Conservation (phyloP, 2,888 invertebrate species). For the Hylaea fasciaria region DNA sequence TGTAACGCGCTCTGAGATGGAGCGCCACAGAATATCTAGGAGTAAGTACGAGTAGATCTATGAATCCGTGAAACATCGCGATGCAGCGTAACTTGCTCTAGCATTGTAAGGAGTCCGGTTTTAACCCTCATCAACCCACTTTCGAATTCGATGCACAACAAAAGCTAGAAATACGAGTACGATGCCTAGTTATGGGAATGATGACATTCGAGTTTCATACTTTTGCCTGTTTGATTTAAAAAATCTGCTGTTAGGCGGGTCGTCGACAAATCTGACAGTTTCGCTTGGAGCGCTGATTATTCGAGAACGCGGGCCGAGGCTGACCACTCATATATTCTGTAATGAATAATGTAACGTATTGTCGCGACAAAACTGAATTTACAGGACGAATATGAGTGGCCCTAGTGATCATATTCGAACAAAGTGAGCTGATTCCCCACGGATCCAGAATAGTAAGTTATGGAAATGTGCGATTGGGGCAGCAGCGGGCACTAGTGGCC, state of each 20-base stretch:
- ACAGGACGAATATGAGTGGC: slow-evolving; percentile 71
- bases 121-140: slow-evolving; percentile 22
- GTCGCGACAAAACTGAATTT: slow-evolving; percentile 65
- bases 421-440: slow-evolving; percentile 79
- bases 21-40: slow-evolving; percentile 33
- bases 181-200: neutral
- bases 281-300: slow-evolving; percentile 27
- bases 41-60: slow-evolving; percentile 48
- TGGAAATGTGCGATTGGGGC: slow-evolving; percentile 84
- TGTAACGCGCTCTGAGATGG: slow-evolving; percentile 51
- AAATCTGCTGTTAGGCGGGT: neutral
- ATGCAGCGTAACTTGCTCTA: slow-evolving; percentile 35
- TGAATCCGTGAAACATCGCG: slow-evolving; percentile 57
- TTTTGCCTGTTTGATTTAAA: neutral
- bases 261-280: neutral
- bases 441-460: slow-evolving; percentile 84
- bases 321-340: slow-evolving; percentile 59
- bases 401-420: slow-evolving; percentile 77
- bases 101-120: slow-evolving; percentile 29
- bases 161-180: neutral
- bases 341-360: slow-evolving; percentile 69
- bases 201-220: neutral
- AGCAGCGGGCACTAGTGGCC: slow-evolving; percentile 82
- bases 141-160: neutral
- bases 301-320: slow-evolving; percentile 51